Percentiles rank a stretch among this genome's conserved stretches.
phyloP scores from a whole-genome alignment of 1,140 invertebrate species.

The Drosophila oshimai region DNA sequence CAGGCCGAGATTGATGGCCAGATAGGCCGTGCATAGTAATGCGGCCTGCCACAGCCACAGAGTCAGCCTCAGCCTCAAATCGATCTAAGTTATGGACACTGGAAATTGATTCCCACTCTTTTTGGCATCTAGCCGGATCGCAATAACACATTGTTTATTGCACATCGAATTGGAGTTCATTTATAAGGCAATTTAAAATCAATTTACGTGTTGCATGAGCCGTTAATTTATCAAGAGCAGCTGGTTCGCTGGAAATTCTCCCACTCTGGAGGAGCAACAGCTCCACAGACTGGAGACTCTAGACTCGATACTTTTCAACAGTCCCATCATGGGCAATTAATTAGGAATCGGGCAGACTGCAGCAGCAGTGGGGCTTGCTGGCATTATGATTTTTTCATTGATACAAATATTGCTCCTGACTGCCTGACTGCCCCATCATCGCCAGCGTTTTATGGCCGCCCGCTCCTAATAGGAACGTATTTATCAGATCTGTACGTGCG shows the following conservation, averaged over 20 bases:
- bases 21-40: constrained; percentile 74
- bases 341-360: constrained; percentile 60
- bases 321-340: constrained; percentile 78
- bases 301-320: constrained; percentile 66
- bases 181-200: constrained; percentile 79
- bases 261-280: background rate
- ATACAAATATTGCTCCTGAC: constrained; percentile 62
- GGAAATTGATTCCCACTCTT: constrained; percentile 60
- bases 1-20: constrained; percentile 58
- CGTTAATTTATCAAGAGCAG: constrained; percentile 73
- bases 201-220: constrained; percentile 79
- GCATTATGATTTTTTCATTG: constrained; percentile 79
- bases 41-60: no score
- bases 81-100: constrained; percentile 62
- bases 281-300: constrained; percentile 23
- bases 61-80: no score
- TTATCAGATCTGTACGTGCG: constrained; percentile 72
- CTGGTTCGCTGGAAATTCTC: background rate
- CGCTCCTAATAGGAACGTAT: constrained; percentile 65
- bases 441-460: constrained; percentile 60
- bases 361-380: constrained; percentile 57
- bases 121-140: constrained; percentile 33
- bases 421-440: constrained; percentile 4
- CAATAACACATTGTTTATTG: constrained; percentile 62
- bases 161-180: constrained; percentile 71